Evolutionary conservation across 2,113 vertebrate genomes (phyloP).

Genomic region (Cyprinodon tularosa): DNA sequence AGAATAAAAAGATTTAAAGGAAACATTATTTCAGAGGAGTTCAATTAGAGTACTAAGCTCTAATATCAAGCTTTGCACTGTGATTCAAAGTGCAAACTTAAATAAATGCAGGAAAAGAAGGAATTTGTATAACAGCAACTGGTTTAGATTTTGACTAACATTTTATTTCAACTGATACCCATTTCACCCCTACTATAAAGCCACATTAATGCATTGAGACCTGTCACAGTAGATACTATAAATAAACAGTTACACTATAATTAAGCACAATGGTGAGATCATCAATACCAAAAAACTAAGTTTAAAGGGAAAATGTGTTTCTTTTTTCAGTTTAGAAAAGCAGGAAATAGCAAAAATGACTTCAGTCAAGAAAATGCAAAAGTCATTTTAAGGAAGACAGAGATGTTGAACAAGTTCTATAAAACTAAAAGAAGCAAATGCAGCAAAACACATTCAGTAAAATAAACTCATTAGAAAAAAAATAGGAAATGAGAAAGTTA

Average conservation of each 20-base stretch:
- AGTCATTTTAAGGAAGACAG: not conserved
- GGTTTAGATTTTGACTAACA: no score
- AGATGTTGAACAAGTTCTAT: not conserved
- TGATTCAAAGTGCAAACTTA: not conserved
- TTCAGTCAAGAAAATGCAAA: not conserved
- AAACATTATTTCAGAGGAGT: not conserved
- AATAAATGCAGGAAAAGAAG: no score
- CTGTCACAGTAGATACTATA: no score
- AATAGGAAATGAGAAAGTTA: slow-evolving; percentile 49
- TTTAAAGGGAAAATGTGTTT: no score
- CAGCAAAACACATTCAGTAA: not conserved
- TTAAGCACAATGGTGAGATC: no score
- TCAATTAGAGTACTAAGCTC: not conserved
- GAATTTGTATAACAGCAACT: no score
- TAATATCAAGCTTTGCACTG: not conserved
- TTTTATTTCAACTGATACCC: no score
- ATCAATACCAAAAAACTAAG: no score
- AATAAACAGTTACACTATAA: no score
- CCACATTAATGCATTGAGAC: no score
- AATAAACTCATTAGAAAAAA: not conserved
- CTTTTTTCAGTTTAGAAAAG: no score
- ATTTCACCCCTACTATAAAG: no score
- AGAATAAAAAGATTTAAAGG: not conserved
- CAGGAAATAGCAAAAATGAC: not conserved
- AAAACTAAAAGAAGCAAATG: not conserved